Percentiles rank a stretch among this genome's conserved stretches.
phyloP scores from a whole-genome alignment of 2,888 invertebrate genomes.

The Cataglyphis rosenhaueri region DNA sequence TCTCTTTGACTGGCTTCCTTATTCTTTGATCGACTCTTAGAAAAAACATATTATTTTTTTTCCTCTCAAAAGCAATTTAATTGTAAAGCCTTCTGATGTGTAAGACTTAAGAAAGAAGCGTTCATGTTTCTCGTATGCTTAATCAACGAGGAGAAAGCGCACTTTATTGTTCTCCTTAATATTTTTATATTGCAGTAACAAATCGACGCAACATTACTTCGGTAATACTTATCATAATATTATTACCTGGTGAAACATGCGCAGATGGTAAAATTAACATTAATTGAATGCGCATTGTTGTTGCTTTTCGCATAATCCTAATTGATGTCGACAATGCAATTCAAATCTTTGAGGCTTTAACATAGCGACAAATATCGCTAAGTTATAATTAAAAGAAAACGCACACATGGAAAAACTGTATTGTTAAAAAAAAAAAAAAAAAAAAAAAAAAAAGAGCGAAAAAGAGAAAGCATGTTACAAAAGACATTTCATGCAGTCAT shows the following conservation, averaged over 20 bases:
- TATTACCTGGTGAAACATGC: conserved; percentile 40
- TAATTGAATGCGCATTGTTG: conserved; percentile 49
- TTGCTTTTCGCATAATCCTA: conserved; percentile 32
- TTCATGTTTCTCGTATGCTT: conserved; percentile 26
- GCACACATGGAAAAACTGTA: background rate
- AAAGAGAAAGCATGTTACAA: background rate
- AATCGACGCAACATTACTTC: conserved; percentile 48
- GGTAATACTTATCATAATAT: conserved; percentile 55
- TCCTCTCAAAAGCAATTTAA: conserved; percentile 60
- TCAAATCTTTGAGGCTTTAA: background rate
- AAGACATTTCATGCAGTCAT: background rate
- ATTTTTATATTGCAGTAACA: conserved; percentile 65
- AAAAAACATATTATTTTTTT: conserved; percentile 22
- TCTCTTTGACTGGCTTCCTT: conserved; percentile 13
- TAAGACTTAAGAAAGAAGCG: conserved; percentile 27
- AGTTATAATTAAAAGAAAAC: conserved; percentile 1
- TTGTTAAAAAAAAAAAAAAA: background rate
- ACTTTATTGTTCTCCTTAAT: conserved; percentile 64
- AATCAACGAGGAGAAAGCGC: background rate
- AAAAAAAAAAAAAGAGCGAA: background rate
- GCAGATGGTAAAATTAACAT: conserved; percentile 23
- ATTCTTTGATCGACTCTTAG: conserved; percentile 18
- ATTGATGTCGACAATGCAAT: conserved; percentile 9
- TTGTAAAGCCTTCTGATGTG: conserved; percentile 47
- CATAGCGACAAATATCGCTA: background rate